Evolutionary conservation across 64 coral and sea anemone species (phyloP).

Genomic region (Montipora foliosa): DNA sequence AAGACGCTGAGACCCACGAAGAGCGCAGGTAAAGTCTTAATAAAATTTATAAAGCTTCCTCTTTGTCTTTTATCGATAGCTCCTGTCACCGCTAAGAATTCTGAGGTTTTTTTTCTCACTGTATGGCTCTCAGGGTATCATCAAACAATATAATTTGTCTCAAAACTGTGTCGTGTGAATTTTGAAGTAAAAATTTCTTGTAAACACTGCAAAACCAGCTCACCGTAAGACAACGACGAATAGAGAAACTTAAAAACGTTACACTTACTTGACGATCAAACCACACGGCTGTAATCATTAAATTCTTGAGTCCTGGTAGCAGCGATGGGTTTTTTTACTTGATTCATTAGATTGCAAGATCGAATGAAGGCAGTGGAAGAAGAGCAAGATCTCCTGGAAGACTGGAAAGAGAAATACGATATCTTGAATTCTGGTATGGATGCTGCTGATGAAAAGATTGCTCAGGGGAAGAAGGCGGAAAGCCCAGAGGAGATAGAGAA

Average conservation of each 20-base stretch:
- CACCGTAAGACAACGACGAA: too few relatives aligned
- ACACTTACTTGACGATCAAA: too few relatives aligned
- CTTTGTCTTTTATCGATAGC: too few relatives aligned
- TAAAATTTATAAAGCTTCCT: too few relatives aligned
- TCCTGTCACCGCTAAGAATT: too few relatives aligned
- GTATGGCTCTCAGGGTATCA: too few relatives aligned
- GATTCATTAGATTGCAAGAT: neutral
- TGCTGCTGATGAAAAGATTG: conserved; percentile 24
- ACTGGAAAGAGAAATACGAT: conserved; percentile 70
- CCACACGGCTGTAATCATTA: neutral
- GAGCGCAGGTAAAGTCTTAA: neutral
- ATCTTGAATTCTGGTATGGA: conserved; percentile 38
- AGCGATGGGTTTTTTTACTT: neutral
- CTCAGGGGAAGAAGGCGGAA: conserved; percentile 11
- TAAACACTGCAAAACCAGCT: too few relatives aligned
- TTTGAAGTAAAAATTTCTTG: too few relatives aligned
- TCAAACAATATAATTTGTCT: too few relatives aligned
- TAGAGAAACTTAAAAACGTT: too few relatives aligned
- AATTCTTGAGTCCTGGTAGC: neutral
- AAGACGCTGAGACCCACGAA: conserved; percentile 21
- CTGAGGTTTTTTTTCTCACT: too few relatives aligned
- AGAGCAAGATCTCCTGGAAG: conserved; percentile 20
- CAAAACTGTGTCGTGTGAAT: too few relatives aligned
- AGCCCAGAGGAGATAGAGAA: conserved; percentile 21
- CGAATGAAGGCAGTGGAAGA: neutral